Percentiles rank a stretch among this genome's conserved stretches.
Evolutionary conservation across 2,113 vertebrate genomes (phyloP).

Genomic region (Neodontobutis hainanensis): DNA sequence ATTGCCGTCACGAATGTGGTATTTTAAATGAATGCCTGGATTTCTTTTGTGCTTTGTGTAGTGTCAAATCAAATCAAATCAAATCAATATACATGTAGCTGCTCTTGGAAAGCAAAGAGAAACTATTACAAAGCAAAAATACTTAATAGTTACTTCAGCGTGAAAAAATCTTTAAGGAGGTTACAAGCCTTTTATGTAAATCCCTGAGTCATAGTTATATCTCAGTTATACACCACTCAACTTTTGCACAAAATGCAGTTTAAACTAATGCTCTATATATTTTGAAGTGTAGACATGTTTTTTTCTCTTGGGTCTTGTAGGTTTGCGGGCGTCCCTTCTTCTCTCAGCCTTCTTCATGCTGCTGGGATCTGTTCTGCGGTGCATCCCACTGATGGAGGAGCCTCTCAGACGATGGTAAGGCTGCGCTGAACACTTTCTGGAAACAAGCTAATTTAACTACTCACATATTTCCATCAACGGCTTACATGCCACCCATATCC

Average conservation of each 20-base stretch:
- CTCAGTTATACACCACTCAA: too few species aligned
- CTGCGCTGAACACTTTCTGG: not conserved
- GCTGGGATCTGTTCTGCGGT: conserved; percentile 85
- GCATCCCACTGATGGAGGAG: conserved; percentile 85
- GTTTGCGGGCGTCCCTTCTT: conserved; percentile 89
- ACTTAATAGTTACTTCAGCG: too few species aligned
- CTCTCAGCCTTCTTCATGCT: conserved; percentile 91
- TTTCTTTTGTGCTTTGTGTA: not conserved
- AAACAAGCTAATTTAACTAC: not conserved
- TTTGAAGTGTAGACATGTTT: not conserved
- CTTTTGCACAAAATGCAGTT: too few species aligned
- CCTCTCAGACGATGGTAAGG: conserved; percentile 85
- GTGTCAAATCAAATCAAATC: not conserved
- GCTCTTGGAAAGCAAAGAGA: not conserved
- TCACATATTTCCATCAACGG: not conserved
- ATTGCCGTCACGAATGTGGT: not conserved
- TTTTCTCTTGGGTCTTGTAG: conserved; percentile 71
- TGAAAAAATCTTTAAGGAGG: too few species aligned
- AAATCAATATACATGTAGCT: too few species aligned
- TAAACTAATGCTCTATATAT: too few species aligned
- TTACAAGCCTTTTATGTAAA: too few species aligned
- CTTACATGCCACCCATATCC: not conserved
- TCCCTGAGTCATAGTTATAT: too few species aligned
- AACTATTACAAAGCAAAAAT: too few species aligned
- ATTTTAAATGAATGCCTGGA: conserved; percentile 1